Evolutionary conservation across 2,888 invertebrate genomes (phyloP).

Genomic region (Sepioteuthis lessoniana): DNA sequence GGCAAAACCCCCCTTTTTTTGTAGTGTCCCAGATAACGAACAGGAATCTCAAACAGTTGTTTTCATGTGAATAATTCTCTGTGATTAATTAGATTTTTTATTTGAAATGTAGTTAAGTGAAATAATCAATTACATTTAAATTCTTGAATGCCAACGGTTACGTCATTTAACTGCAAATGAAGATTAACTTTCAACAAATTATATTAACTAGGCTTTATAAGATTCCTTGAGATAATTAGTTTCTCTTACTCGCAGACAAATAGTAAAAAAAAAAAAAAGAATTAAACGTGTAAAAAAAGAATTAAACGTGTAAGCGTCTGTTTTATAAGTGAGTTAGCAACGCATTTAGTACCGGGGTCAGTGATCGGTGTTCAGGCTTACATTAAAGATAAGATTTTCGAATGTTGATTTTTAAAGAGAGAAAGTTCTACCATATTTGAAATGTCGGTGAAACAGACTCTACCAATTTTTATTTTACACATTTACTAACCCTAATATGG

Average conservation of each 20-base stretch:
- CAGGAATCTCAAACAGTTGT: neutral
- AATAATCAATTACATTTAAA: neutral
- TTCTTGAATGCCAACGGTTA: neutral
- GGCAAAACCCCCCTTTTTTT: too few relatives aligned
- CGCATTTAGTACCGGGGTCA: neutral
- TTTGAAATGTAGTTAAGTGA: neutral
- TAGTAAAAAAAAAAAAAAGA: neutral
- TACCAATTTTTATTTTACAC: too few relatives aligned
- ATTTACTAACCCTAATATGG: too few relatives aligned
- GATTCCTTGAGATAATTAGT: neutral
- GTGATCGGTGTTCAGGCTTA: too few relatives aligned
- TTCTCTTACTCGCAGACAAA: neutral
- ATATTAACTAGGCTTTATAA: neutral
- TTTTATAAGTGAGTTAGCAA: neutral
- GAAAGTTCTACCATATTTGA: too few relatives aligned
- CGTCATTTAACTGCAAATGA: neutral
- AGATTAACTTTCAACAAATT: neutral
- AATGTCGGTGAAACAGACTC: too few relatives aligned
- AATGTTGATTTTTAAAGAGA: too few relatives aligned
- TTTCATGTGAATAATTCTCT: neutral
- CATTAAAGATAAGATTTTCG: too few relatives aligned
- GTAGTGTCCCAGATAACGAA: neutral
- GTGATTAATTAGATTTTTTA: neutral
- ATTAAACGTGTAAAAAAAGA: neutral
- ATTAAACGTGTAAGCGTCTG: neutral